Base-by-base conservation (phyloP, 2,888 invertebrate species). In the Achlya flavicornis region DNA sequence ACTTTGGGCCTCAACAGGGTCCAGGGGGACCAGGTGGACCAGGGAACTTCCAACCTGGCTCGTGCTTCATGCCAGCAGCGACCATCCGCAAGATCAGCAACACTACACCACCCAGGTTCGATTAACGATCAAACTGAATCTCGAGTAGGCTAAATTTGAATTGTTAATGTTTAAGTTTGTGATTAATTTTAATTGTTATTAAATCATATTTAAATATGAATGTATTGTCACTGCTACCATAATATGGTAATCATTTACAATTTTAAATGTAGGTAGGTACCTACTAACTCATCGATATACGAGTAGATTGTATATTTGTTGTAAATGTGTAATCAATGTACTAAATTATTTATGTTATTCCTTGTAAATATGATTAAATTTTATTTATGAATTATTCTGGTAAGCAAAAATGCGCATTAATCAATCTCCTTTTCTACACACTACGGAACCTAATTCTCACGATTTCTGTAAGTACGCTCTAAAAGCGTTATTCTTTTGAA, bases 1-100 rank as follows among this genome's bases (percentile, higher is more conserved):
- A 73, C 74, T n/a, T 74, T 67, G 8, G 79, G 75, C 66, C 80
- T 38, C 79, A 77, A 60, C 83, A 83, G 1, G 84, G 85, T 5
- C 69, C 64, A 14, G 63, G 64, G 8, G 58, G 63, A 4, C 73
- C 64, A 38, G 75, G 74, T 6, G 73, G 69, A 0, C 78, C 75
- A 0, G 71, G 69, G 53, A 77, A 75, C 68, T 70, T 76, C 64
- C 81, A 77, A 33, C 76, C 75, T 12, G 78, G 81, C 3, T 80
- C 77, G 0, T 87, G 87, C 67, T 87, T 87, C 72, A 83, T 86
- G 86, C 85, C 87, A 26, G 87, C 87, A 19, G 84, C 87, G 14
- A 78, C 83, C 12, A 86, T 86, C 63, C 78, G 86, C 41, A 84
- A 81, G 66, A 79, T 84, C 65, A 84, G 84, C 66, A 84, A 84